Evolutionary conservation across 64 coral and sea anemone genomes (phyloP), one percentile per base, ranked within the genome.

Genomic region (Actinia equina): DNA sequence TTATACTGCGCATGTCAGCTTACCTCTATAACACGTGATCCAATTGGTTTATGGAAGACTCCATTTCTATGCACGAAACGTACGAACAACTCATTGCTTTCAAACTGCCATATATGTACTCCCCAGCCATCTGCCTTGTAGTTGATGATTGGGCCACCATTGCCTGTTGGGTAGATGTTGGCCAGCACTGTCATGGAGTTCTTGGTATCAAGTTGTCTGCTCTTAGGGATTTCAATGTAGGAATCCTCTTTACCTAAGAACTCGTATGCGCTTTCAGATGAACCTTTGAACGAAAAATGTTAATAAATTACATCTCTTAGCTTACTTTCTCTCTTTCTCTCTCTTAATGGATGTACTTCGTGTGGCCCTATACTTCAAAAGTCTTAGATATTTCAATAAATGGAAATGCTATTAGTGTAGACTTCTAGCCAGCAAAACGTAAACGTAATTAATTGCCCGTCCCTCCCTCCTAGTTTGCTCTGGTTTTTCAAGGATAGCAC

Each of bases 21-120:
- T 53, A 98, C 96, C 93, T 95, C 87, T 44, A 98, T 51, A 43
- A 98, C 96, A 17, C 96, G 90, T 6, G 96, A 92, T 15, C 89
- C 96, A 14, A 98, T 92, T 53, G 96, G 96, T 27, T 95, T 92
- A 85, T 94, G 93, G 96, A 98, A 98, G 54, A 93, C 82, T 18
- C 96, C 96, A 86, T 95, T 92, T 46, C 96, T 93, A 57, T 95
- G 93, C 25, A 98, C 96, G 64, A 98, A 98, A 58, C 96, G 58
- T 23, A 98, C 96, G 65, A 98, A 98, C 12, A 98, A 84, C 77
- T 98, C 93, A 16, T 86, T 98, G 15, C 88, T 89, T 58, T 98
- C 93, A 79, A 92, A 98, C 90, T 98, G 96, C 96, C 96, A 98
- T 59, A 98, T 56, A 62, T 98, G 96, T 16, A 98, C 93, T 14